Evolutionary conservation across 1,140 invertebrate species (phyloP).

Genomic region (Bombyx mandarina): DNA sequence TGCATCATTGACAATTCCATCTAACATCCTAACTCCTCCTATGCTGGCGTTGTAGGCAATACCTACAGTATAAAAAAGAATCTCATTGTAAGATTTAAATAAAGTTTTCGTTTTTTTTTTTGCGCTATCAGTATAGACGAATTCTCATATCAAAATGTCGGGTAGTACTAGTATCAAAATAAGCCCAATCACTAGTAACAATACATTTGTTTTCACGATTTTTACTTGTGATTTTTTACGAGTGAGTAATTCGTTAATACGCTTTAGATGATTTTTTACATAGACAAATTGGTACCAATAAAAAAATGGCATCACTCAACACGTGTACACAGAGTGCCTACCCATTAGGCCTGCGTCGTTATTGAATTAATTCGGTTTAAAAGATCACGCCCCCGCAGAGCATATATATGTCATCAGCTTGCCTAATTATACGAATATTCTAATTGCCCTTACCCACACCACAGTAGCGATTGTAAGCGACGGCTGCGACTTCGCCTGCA

Average conservation of each 20-base stretch:
- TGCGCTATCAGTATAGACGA: background rate
- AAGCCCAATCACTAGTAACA: background rate
- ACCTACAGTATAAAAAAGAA: slow-evolving; percentile 57
- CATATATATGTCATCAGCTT: no score
- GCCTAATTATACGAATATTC: no score
- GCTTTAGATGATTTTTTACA: background rate
- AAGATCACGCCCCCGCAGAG: no score
- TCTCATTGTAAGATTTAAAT: background rate
- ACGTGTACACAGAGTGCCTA: no score
- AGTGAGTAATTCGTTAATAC: background rate
- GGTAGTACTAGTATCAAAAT: no score
- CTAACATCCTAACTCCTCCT: slow-evolving; percentile 94
- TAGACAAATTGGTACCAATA: background rate
- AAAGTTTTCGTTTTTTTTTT: background rate
- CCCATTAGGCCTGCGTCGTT: no score
- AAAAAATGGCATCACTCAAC: no score
- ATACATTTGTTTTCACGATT: background rate
- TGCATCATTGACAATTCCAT: slow-evolving; percentile 95
- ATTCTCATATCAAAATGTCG: background rate
- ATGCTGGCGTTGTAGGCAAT: slow-evolving; percentile 95
- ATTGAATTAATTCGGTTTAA: no score
- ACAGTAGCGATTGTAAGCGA: slow-evolving; percentile 93
- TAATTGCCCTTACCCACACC: slow-evolving; percentile 73
- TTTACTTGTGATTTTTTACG: no score
- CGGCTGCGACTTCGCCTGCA: slow-evolving; percentile 93